Conservation (phyloP, 2,888 invertebrate genomes). For the Punctoribates punctum region DNA sequence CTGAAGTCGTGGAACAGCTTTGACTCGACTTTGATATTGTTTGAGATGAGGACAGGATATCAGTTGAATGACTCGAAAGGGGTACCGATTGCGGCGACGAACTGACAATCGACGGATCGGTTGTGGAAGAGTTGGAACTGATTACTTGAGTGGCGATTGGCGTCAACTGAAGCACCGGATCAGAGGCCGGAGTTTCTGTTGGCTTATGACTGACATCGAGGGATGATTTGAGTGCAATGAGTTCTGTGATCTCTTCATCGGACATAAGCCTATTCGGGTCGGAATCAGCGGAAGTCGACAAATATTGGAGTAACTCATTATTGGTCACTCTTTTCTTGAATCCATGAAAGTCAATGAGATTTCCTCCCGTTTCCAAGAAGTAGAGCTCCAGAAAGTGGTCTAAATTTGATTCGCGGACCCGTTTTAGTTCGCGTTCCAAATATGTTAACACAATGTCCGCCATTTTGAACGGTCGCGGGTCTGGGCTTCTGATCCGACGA, state of each 20-base stretch:
- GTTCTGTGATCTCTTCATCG: conserved; percentile 55
- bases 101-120: neutral
- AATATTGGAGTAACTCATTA: conserved; percentile 68
- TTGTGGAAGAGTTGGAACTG: neutral
- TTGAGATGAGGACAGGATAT: conserved; percentile 48
- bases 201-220: neutral
- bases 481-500: neutral
- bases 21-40: conserved; percentile 50
- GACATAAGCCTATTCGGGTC: conserved; percentile 62
- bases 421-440: conserved; percentile 49
- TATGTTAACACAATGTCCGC: neutral
- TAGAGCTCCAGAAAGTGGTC: conserved; percentile 68
- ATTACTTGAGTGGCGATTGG: neutral
- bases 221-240: conserved; percentile 33
- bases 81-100: neutral
- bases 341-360: conserved; percentile 78
- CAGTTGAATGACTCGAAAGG: conserved; percentile 13
- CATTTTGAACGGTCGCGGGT: neutral
- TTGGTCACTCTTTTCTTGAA: conserved; percentile 75
- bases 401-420: conserved; percentile 53
- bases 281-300: conserved; percentile 59
- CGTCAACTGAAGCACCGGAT: neutral
- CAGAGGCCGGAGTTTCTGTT: neutral
- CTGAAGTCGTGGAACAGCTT: conserved; percentile 21
- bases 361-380: conserved; percentile 79